Base-by-base conservation (phyloP, 2,888 invertebrate genomes). In the Torymus aiolomorphi region DNA sequence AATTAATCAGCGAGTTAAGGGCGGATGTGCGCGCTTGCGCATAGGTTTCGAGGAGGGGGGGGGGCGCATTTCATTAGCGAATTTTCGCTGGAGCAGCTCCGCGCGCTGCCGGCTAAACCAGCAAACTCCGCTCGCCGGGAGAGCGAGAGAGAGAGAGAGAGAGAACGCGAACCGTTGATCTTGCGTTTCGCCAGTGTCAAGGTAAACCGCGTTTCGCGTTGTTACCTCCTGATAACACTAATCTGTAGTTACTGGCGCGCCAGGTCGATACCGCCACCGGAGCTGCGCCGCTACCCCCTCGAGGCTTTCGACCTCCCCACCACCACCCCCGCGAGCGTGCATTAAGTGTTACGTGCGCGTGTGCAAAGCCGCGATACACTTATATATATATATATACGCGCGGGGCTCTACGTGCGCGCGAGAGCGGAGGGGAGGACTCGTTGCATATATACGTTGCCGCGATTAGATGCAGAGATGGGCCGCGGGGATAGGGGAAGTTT, bases 211-310 rank as follows among this genome's bases (percentile, higher is more conserved):
- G 86, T 87, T 88, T 88, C 87, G 86, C 87, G 87, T 89, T 89
- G 89, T 89, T 88, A 87, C 87, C 88, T 71, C 87, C 88, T 87
- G 89, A 89, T 89, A 89, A 89, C 88, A 87, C 88, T 89, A 89
- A 89, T 89, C 89, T 89, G 89, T 89, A 89, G 89, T 87, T 89
- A 89, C 87, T 88, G 86, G 87, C 83, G 83, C 84, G 80, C 31
- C 72, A 57, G 78, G 56, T 67, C 76, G 59, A 71, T 70, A 72
- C 67, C 57, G 31, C 31, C 31, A 31, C 31, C 31, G 31, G 31
- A 31, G 31, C 31, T 31, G 31, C 31, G 31, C 8, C 4, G 31
- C 31, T 31, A 31, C 31, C 67, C 69, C 75, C 79, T 78, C 69
- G 62, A 73, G 66, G 78, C 78, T 54, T 72, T 49, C 54, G 20